Evolutionary conservation across 2,797 vertebrate genomes (phyloP).

Genomic region (Eptatretus atami): DNA sequence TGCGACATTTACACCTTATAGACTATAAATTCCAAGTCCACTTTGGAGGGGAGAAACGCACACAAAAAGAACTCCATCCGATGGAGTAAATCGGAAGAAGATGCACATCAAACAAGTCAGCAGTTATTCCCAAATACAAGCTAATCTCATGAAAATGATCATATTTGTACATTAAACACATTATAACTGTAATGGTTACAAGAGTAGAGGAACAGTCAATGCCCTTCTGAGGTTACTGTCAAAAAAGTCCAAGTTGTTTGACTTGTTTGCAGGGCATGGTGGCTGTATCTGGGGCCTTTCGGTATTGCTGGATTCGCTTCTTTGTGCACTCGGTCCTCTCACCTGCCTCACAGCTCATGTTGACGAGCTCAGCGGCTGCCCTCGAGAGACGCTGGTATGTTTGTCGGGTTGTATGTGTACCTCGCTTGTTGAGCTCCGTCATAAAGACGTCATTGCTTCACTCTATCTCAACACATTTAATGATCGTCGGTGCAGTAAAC

Average conservation of each 20-base stretch:
- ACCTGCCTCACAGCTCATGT: conserved; percentile 77
- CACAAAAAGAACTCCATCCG: too few species aligned
- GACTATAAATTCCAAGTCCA: too few species aligned
- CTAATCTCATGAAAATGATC: too few species aligned
- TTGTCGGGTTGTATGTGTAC: not conserved
- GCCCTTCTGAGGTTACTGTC: too few species aligned
- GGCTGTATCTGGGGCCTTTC: conserved; percentile 83
- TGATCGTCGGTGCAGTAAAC: not conserved
- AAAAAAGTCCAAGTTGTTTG: not conserved
- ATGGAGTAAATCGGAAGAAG: too few species aligned
- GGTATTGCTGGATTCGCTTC: conserved; percentile 70
- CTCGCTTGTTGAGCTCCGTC: not conserved
- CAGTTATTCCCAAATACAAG: too few species aligned
- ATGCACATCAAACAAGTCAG: too few species aligned
- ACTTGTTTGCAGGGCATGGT: conserved; percentile 50
- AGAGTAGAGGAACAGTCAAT: too few species aligned
- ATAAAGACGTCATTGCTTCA: not conserved
- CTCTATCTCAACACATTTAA: not conserved
- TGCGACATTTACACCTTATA: too few species aligned
- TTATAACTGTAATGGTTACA: too few species aligned
- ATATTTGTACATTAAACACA: too few species aligned
- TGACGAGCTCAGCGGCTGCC: conserved; percentile 65
- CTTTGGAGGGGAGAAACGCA: too few species aligned
- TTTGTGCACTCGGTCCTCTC: conserved; percentile 68
- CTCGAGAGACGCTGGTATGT: conserved; percentile 63